Conservation (phyloP, 2,113 vertebrate genomes). For the Bettongia penicillata region DNA sequence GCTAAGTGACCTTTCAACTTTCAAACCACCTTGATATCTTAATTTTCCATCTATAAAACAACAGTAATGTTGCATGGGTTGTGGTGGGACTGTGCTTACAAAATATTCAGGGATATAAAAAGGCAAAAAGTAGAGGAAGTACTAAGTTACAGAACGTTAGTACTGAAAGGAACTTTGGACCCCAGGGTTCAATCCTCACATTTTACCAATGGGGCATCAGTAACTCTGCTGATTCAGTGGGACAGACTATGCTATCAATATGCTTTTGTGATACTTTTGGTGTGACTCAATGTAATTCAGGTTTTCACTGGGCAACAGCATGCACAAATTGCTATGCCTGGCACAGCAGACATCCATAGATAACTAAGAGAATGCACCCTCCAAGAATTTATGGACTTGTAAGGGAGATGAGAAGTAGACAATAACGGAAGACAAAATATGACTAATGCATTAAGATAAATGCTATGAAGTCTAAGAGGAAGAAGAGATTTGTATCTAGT, state of each 20-base stretch:
- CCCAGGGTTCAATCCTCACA: not conserved
- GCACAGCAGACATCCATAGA: not conserved
- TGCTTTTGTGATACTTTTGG: not conserved
- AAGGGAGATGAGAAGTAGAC: not conserved
- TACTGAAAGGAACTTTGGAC: not conserved
- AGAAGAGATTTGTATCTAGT: not conserved
- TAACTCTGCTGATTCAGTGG: not conserved
- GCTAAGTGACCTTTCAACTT: constrained; percentile 36
- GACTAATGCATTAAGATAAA: not conserved
- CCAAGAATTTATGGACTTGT: not conserved
- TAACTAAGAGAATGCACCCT: not conserved
- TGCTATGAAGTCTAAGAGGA: not conserved
- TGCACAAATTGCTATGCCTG: not conserved
- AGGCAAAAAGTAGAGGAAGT: constrained; percentile 59
- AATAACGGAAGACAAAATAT: not conserved
- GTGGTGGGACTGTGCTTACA: constrained; percentile 57
- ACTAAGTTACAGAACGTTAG: not conserved
- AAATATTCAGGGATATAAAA: constrained; percentile 59
- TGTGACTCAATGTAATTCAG: not conserved
- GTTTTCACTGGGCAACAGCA: not conserved
- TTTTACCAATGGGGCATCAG: not conserved
- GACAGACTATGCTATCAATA: not conserved
- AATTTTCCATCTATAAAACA: constrained; percentile 59
- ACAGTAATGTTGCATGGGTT: constrained; percentile 48
- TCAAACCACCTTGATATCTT: constrained; percentile 34